Evolutionary conservation across 2,888 invertebrate species (phyloP), one percentile per base, ranked within the genome.

Genomic region (Nemoura dubitans): DNA sequence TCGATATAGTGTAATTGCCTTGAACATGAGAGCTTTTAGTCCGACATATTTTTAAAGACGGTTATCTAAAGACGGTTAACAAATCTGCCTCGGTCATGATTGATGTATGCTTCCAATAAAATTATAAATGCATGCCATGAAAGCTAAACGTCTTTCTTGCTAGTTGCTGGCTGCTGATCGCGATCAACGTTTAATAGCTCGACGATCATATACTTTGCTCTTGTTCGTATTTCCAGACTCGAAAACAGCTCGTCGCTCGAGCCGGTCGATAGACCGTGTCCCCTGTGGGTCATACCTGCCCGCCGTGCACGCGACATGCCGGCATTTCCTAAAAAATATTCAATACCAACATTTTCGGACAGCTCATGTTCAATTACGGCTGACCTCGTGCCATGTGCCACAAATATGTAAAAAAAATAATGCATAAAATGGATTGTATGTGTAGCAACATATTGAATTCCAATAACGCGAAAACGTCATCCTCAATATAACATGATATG

Each of bases 381-480:
- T 76, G 30, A 0, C 29, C 81, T 30, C 29, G 78, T 78, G 5
- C 27, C 28, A 78, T 78, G 26, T 78, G 30, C 30, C 81, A 81
- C 29, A 30, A 81, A 81, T 81, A 78, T 10, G 21, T 14, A n/a
- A n/a, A 81, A 81, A 81, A 21, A 81, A 30, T 0, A 29, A 14
- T 81, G 30, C 30, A 30, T 30, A 25, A 27, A n/a, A 14, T 80
- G 80, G 6, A 76, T 76, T 76, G 21, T 78, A 78, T 28, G 26
- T 78, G 28, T 78, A 59, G 59, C 59, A 21, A 21, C 3, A 59
- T 83, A 83, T 83, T 83, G 83, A 83, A 83, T 83, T 83, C 36
- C 83, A 83, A 83, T 83, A 83, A 83, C 42, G n/a, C 14, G 21
- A 76, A 5, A 76, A 26, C 78, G 28, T 6, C 28, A 27, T 21